Evolutionary conservation across 2,888 invertebrate species (phyloP), one percentile per base, ranked within the genome.

Genomic region (Drosophila merina): DNA sequence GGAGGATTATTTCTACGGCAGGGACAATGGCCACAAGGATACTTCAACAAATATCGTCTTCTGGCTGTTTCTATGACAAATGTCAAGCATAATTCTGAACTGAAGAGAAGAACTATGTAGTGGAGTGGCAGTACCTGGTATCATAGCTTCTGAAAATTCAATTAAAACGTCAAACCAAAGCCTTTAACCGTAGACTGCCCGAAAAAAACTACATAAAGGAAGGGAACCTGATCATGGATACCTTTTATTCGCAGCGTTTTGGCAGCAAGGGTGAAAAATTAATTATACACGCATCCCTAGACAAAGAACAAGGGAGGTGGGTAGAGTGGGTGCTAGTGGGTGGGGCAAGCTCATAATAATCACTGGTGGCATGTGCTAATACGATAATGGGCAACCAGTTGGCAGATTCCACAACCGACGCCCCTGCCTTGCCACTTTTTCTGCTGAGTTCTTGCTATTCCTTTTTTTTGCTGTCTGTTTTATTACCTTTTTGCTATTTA

Each of bases 401-500:
- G 63, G 63, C 63, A 63, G 63, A 63, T 31, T 63, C 63, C 50
- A 38, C 12, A 4, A 6, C 4, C 28, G 9, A 14, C 47, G 10
- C 38, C 44, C 14, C n/a, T 9, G n/a, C 26, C 33, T 2, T 10
- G 10, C 38, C 4, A 49, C 63, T 63, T 62, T 62, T 63, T 49
- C 42, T 6, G 44, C 47, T 8, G 8, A 14, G 44, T 20, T 30
- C 48, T 40, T 36, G 48, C 30, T 28, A 20, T 36, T 42, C 28
- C 44, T 25, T 44, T 58, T 44, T 54, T 52, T 48, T 10, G 52
- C 44, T 71, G 51, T 72, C 71, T 71, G 57, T 72, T 71, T 71
- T 72, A 71, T 72, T 71, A 71, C 71, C 71, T 71, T 71, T 71
- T 71, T 57, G 64, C 71, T 72, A 71, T 71, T 71, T 70, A 70